Evolutionary conservation across 2,113 vertebrate genomes (phyloP).

Genomic region (Dasyurus viverrinus): DNA sequence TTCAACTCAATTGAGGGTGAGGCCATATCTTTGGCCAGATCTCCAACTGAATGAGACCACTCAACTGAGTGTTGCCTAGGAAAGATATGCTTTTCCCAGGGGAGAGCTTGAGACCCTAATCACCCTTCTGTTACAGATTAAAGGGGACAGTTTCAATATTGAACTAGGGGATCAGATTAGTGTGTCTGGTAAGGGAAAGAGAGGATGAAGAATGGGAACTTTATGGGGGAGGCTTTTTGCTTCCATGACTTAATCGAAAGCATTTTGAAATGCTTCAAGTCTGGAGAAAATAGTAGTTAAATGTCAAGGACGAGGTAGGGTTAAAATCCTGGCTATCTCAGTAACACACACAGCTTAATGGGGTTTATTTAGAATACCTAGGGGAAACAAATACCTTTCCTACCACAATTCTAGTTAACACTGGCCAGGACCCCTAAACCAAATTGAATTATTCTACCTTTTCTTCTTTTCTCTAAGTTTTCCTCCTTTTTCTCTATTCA

Average conservation of each 20-base stretch:
- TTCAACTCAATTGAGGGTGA: too few species aligned
- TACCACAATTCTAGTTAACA: not conserved
- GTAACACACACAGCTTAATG: not conserved
- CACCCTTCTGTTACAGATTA: too few species aligned
- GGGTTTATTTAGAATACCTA: conserved; percentile 20
- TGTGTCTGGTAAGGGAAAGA: not conserved
- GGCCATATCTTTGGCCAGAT: too few species aligned
- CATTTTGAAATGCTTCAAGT: not conserved
- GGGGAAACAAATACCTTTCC: not conserved
- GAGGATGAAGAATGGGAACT: too few species aligned
- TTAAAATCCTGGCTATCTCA: not conserved
- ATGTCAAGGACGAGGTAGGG: not conserved
- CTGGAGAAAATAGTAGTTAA: not conserved
- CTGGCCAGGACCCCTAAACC: not conserved
- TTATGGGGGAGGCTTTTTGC: not conserved
- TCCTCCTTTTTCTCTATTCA: conserved; percentile 22
- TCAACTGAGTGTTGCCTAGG: too few species aligned
- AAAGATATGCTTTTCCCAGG: too few species aligned
- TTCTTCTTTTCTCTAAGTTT: conserved; percentile 42
- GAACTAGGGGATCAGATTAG: not conserved
- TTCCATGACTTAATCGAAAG: not conserved
- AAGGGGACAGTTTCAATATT: not conserved
- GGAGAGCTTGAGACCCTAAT: too few species aligned
- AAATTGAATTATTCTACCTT: conserved; percentile 27
- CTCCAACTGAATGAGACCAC: too few species aligned